These are phyloP conservation scores for Melanophora roralis DNA, from an alignment of 2,888 invertebrate species.

Conservation along the genomic window DNA sequence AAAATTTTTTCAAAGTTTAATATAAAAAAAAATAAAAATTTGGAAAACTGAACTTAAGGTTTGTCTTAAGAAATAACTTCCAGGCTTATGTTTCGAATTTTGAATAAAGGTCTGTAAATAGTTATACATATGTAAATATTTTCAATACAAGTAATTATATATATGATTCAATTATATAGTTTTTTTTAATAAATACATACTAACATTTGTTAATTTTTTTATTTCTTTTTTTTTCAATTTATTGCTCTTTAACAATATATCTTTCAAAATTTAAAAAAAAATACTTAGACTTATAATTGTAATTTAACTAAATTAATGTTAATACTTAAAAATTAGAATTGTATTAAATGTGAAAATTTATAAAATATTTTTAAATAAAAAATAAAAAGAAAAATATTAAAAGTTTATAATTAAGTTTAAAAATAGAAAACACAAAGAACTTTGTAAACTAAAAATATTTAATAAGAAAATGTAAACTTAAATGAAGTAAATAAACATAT, in stretches of 20 bases:
- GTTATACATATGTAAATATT: too few species aligned
- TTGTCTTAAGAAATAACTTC: too few species aligned
- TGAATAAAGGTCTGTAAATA: too few species aligned
- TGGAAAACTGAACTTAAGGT: too few species aligned
- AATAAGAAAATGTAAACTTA: conserved; percentile 6
- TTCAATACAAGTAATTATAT: too few species aligned
- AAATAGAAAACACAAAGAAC: conserved; percentile 10
- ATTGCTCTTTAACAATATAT: background rate
- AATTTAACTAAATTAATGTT: conserved; percentile 7
- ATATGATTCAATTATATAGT: too few species aligned
- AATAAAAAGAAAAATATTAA: background rate
- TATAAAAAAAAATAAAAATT: too few species aligned
- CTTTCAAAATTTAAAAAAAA: background rate
- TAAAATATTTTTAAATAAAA: conserved; percentile 45
- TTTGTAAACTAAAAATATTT: background rate
- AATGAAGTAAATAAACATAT: conserved; percentile 20
- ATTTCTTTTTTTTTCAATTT: background rate
- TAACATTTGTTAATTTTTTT: conserved; percentile 11
- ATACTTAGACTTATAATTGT: background rate
- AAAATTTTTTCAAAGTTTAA: too few species aligned
- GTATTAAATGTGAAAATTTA: conserved; percentile 60
- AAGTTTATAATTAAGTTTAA: conserved; percentile 55
- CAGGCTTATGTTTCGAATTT: too few species aligned
- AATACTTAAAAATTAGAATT: conserved; percentile 33
- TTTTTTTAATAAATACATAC: too few species aligned